Evolutionary conservation across 1,140 invertebrate genomes (phyloP), one percentile per base, ranked within the genome.

Genomic region (Apis laboriosa): DNA sequence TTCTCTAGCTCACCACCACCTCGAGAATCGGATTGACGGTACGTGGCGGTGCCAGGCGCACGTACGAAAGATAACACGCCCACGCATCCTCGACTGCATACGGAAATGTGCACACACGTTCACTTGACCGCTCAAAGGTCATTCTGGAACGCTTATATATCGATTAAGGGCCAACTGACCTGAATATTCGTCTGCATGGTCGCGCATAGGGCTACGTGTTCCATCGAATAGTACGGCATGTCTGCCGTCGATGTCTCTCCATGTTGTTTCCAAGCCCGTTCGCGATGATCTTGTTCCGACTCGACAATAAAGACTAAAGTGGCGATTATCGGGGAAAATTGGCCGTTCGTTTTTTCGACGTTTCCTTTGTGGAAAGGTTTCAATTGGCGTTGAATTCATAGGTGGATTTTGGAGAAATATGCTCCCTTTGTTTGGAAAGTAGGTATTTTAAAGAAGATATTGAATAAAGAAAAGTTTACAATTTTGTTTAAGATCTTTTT

Each of bases 51-150:
- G 83, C 89, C 88, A 90, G 78, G 64, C 80, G 77, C 83, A 90
- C 86, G 83, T 82, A 84, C 67, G 77, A 87, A 84, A 71, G 84
- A 87, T 88, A 90, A 90, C 83, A 84, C 64, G 67, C 77, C 80
- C 72, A 87, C 84, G 86, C 68, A 80, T 61, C 81, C 49, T 63
- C 28, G 51, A 43, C 81, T 71, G 80, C 81, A 88, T 85, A 81
- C 79, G 60, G 81, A 87, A 76, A 72, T 72, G 34, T 43, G 75
- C 53, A 73, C 82, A 67, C 76, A 56, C 21, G 66, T 49, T 58
- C 72, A 19, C 53, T 72, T 55, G 81, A 53, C 77, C 60, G 60
- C 64, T 86, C 56, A 81, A 78, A 80, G 77, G 77, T 84, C 77
- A 74, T 71, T 61, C 77, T 78, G 19, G 63, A 58, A 34, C 70